Percentiles rank a stretch among this genome's conserved stretches.
phyloP scores from a whole-genome alignment of 2,113 vertebrate genomes.

The Australoheros scitulus region DNA sequence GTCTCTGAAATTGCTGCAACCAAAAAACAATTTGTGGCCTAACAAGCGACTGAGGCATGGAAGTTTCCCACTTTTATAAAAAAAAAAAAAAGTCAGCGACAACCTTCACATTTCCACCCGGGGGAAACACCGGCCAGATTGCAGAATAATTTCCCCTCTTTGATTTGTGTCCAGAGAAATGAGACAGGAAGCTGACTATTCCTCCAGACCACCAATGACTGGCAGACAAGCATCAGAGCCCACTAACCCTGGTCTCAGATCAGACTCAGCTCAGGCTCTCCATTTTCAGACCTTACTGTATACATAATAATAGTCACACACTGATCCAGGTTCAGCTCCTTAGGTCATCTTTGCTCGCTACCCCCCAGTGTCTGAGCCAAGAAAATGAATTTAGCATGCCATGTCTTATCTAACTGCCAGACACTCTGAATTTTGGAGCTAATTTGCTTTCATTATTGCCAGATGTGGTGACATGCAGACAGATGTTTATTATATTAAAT shows the following conservation, averaged over 20 bases:
- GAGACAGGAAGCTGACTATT: conserved; percentile 85
- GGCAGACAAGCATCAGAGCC: conserved; percentile 22
- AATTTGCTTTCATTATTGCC: conserved; percentile 86
- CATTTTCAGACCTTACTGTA: not conserved
- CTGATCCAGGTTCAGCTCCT: conserved; percentile 57
- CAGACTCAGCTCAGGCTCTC: conserved; percentile 59
- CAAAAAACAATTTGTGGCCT: conserved; percentile 66
- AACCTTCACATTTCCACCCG: conserved; percentile 70
- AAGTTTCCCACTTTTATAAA: conserved; percentile 42
- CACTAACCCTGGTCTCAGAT: conserved; percentile 45
- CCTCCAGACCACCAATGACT: conserved; percentile 78
- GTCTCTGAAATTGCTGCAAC: conserved; percentile 66
- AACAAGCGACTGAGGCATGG: conserved; percentile 40
- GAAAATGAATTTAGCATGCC: conserved; percentile 80
- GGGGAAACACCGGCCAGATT: conserved; percentile 78
- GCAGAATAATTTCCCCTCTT: conserved; percentile 81
- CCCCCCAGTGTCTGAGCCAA: conserved; percentile 63
- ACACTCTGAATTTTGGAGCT: conserved; percentile 81
- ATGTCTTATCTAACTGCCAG: conserved; percentile 81
- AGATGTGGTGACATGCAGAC: conserved; percentile 84
- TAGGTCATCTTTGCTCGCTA: conserved; percentile 30
- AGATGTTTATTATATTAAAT: conserved; percentile 77
- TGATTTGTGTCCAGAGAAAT: conserved; percentile 79
- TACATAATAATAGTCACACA: conserved; percentile 3
- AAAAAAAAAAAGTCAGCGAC: conserved; percentile 29